Base-by-base conservation (phyloP, 1,140 invertebrate species). In the Bombus sylvicola region DNA sequence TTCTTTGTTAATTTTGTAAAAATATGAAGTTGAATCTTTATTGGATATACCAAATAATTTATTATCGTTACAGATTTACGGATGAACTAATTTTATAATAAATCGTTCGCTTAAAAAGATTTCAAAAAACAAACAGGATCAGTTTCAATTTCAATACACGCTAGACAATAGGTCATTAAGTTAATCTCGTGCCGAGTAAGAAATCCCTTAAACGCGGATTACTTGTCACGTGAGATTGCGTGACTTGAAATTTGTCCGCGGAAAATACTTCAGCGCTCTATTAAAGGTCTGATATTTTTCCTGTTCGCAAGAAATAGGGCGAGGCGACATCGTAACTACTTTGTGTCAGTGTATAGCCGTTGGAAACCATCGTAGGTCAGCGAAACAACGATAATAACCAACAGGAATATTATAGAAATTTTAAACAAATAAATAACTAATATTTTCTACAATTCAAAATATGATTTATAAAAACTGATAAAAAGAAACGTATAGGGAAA, bases 291-390 rank as follows among this genome's bases (percentile, higher is more conserved):
- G 31, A 80, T 53, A 73, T 73, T 81, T 71, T 72, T 41, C 68
- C 66, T 72, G 47, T 81, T 15, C 66, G 47, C 34, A 47, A 39
- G 79, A 81, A 81, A 81, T 81, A 81, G 68, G 53, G 47, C 47
- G 47, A 66, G 37, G 57, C 66, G 34, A 31, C 72, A 53, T 71
- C 47, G 47, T 37, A 41, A 18, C 47, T n/a, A 1, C 41, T 68
- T 57, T 57, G 41, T 81, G 25, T 37, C 62, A 10, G 6, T 43
- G 18, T 25, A 37, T 22, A 69, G 4, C 1, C 22, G 1, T 31
- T 25, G 22, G 9, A 69, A 34, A 22, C 34, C 10, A 39, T 69
- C 25, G 9, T 28, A 4, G 10, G 18, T 39, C 28, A 62, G 37
- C 37, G 9, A 39, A 37, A 25, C 9, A 37, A 69, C 22, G 1